Evolutionary conservation across 64 coral and sea anemone genomes (phyloP).

Genomic region (Hydrozoanthus tunicans): DNA sequence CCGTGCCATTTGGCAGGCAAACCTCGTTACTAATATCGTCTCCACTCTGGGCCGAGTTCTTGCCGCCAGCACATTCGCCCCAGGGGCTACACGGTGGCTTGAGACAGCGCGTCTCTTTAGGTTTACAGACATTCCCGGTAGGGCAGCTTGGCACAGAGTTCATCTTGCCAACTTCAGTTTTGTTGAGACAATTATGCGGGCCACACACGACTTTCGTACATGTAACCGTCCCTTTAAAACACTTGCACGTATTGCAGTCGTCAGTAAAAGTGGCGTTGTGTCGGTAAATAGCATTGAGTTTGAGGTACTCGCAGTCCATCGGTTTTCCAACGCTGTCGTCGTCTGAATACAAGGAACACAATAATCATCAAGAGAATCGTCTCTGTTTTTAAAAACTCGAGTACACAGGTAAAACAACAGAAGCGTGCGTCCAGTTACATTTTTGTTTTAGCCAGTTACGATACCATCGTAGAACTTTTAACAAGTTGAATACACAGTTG

Average conservation of each 20-base stretch:
- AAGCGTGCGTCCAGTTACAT: no score
- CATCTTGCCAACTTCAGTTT: background rate
- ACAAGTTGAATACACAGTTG: no score
- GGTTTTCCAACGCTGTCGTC: conserved; percentile 17
- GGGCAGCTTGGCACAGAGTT: conserved; percentile 16
- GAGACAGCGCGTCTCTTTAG: conserved; percentile 67
- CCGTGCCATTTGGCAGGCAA: conserved; percentile 81
- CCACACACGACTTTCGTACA: conserved; percentile 86
- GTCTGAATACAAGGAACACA: background rate
- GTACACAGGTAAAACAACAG: no score
- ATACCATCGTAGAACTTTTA: no score
- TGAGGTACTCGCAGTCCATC: conserved; percentile 39
- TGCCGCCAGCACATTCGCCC: conserved; percentile 69
- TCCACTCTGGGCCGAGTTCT: conserved; percentile 47
- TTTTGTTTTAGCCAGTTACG: no score
- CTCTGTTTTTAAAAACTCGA: no score
- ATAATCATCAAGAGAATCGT: no score
- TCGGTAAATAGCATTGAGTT: conserved; percentile 33
- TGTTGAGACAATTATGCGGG: conserved; percentile 66
- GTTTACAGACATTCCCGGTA: conserved; percentile 52
- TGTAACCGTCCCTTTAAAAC: conserved; percentile 28
- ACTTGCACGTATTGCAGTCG: conserved; percentile 81
- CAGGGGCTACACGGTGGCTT: conserved; percentile 74
- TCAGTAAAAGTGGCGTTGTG: conserved; percentile 72
- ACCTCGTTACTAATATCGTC: conserved; percentile 62